Conservation (phyloP, 37 sponge, comb jelly and placozoan species). For the Cladorhizidae sp. region DNA sequence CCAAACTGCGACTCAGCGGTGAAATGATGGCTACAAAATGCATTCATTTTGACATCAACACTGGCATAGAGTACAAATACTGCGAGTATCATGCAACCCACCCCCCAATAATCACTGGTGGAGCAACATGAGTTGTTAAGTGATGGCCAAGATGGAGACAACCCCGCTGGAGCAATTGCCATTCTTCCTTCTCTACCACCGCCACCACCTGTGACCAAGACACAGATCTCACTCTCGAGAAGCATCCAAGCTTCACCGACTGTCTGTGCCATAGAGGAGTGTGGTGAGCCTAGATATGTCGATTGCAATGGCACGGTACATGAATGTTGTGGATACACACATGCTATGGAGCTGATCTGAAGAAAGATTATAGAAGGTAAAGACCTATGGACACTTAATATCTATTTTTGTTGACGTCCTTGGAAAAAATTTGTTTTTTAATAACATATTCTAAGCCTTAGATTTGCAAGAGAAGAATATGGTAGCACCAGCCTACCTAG, state of each 20-base stretch:
- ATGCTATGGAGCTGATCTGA: slow-evolving; percentile 89
- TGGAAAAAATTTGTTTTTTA: no score
- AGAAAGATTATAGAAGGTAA: slow-evolving; percentile 36
- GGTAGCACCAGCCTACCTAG: no score
- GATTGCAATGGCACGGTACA: slow-evolving; percentile 67
- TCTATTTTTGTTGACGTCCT: no score
- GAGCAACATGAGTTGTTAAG: neutral
- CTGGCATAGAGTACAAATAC: slow-evolving; percentile 21
- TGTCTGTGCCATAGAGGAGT: slow-evolving; percentile 72
- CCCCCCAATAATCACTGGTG: neutral
- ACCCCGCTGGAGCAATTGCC: no score
- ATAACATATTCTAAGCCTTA: no score
- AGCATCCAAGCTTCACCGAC: neutral
- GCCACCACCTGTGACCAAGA: no score
- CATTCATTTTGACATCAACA: slow-evolving; percentile 52
- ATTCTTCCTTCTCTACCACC: no score
- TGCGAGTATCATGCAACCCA: slow-evolving; percentile 7
- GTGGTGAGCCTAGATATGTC: slow-evolving; percentile 47
- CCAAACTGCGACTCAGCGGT: neutral
- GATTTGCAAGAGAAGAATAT: no score
- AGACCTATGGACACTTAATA: no score
- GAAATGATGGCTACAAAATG: neutral
- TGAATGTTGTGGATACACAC: slow-evolving; percentile 77
- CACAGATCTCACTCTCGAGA: neutral
- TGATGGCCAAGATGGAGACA: no score